Evolutionary conservation across 2,113 vertebrate species (phyloP), one percentile per base, ranked within the genome.

Genomic region (Campylomormyrus tamandua): DNA sequence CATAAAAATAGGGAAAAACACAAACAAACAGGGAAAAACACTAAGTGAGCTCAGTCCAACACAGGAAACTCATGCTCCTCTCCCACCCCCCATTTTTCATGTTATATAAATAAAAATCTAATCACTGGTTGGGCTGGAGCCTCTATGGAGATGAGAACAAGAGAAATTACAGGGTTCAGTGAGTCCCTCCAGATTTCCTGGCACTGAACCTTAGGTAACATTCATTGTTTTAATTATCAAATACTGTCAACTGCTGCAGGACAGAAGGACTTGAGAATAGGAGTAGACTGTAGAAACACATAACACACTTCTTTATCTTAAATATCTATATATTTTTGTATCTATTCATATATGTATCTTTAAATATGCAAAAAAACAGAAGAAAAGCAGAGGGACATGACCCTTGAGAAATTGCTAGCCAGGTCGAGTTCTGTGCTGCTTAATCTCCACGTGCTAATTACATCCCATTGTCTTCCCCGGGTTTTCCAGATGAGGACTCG

Each of bases 161-260:
- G n/a, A 27, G 48, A 49, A 86, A 86, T 50, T 50, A 86, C 83
- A 86, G 83, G 83, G 48, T 9, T 49, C 45, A 86, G 11, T 0
- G 21, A 50, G 45, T 48, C 48, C 83, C 83, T 86, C 83, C 48
- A 50, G 48, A 86, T 48, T 50, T 50, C 46, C 46, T 49, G 45
- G 45, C 3, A 27, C 83, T 50, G 83, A 80, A 17, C 74, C 35
- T 80, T 35, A 80, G 74, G 74, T 42, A 80, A 42, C 45, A n/a
- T 86, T 46, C 83, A 86, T 31, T 86, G 48, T 86, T 50, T 86
- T 48, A 86, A 86, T 86, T 84, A 84, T 46, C 83, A 46, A 45
- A 84, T 84, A 45, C 24, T 86, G 45, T 49, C 10, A 49, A 49
- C 45, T 48, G 45, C 39, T 48, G 45, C 19, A 15, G 45, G 21